Percentiles rank a stretch among this genome's conserved stretches.
Evolutionary conservation across 2,888 invertebrate genomes (phyloP).

Genomic region (Rotaria socialis): DNA sequence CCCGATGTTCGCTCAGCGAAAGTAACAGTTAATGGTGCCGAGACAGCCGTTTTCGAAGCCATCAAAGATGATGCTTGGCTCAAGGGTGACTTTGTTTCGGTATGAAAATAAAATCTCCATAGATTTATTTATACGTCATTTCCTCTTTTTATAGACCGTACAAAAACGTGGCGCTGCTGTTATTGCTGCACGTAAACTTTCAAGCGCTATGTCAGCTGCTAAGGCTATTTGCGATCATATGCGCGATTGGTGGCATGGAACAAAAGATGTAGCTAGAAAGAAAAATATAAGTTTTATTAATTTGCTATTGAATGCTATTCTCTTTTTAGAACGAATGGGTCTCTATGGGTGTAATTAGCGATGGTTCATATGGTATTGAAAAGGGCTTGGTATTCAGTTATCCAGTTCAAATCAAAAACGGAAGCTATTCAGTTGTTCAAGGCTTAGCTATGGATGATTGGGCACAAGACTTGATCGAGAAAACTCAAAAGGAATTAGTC

Average conservation of each 20-base stretch:
- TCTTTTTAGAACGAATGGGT: constrained; percentile 65
- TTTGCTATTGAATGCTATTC: background rate
- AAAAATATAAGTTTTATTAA: background rate
- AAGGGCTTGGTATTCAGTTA: constrained; percentile 88
- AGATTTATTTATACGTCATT: too few species aligned
- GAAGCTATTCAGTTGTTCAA: constrained; percentile 80
- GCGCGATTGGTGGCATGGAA: constrained; percentile 89
- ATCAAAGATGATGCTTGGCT: constrained; percentile 67
- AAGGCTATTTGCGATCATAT: constrained; percentile 97
- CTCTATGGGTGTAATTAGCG: constrained; percentile 93
- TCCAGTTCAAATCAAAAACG: constrained; percentile 75
- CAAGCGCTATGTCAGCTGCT: constrained; percentile 96
- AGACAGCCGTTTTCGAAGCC: constrained; percentile 58
- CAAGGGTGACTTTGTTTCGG: constrained; percentile 73
- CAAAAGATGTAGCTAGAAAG: constrained; percentile 59
- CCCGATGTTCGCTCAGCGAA: constrained; percentile 73
- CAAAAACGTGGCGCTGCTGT: constrained; percentile 96
- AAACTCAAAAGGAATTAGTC: constrained; percentile 79
- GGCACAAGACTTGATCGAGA: constrained; percentile 74
- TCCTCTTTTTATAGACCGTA: constrained; percentile 63
- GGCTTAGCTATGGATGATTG: constrained; percentile 77
- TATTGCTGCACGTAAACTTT: constrained; percentile 91
- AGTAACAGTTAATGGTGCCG: constrained; percentile 52
- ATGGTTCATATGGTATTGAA: constrained; percentile 86
- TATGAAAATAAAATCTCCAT: background rate